Evolutionary conservation across 2,113 vertebrate genomes (phyloP).

Genomic region (Dascyllus trimaculatus): DNA sequence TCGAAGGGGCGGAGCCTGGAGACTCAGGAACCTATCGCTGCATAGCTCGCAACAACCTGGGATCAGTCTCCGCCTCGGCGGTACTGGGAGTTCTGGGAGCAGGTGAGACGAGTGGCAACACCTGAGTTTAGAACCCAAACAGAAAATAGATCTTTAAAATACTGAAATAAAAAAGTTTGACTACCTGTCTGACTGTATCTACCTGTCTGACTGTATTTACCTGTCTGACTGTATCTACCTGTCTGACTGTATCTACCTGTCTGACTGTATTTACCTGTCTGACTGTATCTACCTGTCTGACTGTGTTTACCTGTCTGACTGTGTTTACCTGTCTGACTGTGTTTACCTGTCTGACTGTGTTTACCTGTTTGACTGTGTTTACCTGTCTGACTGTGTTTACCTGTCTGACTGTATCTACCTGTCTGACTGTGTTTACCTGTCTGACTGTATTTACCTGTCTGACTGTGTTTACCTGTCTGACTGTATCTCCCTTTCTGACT

Average conservation of each 20-base stretch:
- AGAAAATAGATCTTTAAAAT: too few species aligned
- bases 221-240: not conserved
- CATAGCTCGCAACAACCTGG: conserved; percentile 80
- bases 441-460: too few species aligned
- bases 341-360: not conserved
- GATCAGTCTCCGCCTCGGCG: conserved; percentile 76
- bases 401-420: too few species aligned
- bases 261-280: not conserved
- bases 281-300: not conserved
- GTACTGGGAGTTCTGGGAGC: conserved; percentile 76
- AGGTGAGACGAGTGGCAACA: conserved; percentile 65
- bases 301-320: not conserved
- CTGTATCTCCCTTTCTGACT: too few species aligned
- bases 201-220: not conserved
- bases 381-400: too few species aligned
- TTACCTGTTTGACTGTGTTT: not conserved
- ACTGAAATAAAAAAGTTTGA: too few species aligned
- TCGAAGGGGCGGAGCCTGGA: conserved; percentile 78
- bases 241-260: not conserved
- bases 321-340: not conserved
- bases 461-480: too few species aligned
- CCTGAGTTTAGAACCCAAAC: too few species aligned
- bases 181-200: too few species aligned
- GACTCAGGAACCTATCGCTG: conserved; percentile 86
- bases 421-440: too few species aligned